These are phyloP conservation scores for Unio pictorum DNA, from an alignment of 2,888 invertebrate species.

Conservation along the genomic window DNA sequence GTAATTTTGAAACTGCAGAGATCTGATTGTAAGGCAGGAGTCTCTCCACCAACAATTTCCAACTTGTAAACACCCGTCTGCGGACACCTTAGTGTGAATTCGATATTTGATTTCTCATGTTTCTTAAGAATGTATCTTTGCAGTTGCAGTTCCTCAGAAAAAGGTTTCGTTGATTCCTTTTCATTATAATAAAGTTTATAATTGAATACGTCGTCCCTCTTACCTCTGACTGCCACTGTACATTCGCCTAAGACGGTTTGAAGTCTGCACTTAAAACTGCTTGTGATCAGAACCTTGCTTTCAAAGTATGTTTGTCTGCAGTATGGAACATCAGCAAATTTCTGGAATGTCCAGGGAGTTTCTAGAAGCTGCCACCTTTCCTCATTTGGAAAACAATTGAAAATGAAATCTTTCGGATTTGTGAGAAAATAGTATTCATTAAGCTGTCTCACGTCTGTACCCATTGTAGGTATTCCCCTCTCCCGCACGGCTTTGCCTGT, in stretches of 20 bases:
- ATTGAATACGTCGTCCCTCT: slow-evolving; percentile 15
- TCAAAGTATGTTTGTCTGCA: slow-evolving; percentile 17
- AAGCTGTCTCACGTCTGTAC: slow-evolving; percentile 11
- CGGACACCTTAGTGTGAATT: slow-evolving; percentile 36
- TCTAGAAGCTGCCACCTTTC: slow-evolving; percentile 21
- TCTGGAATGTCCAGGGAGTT: slow-evolving; percentile 24
- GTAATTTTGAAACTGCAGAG: slow-evolving; percentile 37
- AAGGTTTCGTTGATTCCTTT: slow-evolving; percentile 30
- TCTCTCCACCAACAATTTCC: slow-evolving; percentile 24
- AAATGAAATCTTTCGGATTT: slow-evolving; percentile 25
- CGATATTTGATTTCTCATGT: slow-evolving; percentile 20
- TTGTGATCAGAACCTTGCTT: slow-evolving; percentile 12
- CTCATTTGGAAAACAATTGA: slow-evolving; percentile 16
- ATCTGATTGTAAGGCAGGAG: slow-evolving; percentile 8
- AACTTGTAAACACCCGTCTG: slow-evolving; percentile 37
- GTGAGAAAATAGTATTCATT: slow-evolving; percentile 34
- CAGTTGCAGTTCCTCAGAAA: slow-evolving; percentile 29
- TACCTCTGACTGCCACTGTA: slow-evolving; percentile 12
- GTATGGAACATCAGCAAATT: slow-evolving; percentile 24
- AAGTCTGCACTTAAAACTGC: slow-evolving; percentile 18
- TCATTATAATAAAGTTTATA: slow-evolving; percentile 38
- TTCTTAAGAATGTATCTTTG: slow-evolving; percentile 36
- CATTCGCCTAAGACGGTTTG: slow-evolving; percentile 19
- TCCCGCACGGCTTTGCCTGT: slow-evolving; percentile 24
- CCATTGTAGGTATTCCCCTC: slow-evolving; percentile 18